Percentiles rank a stretch among this genome's conserved stretches.
phyloP scores from a whole-genome alignment of 2,797 vertebrate species.

The Siniperca scherzeri region DNA sequence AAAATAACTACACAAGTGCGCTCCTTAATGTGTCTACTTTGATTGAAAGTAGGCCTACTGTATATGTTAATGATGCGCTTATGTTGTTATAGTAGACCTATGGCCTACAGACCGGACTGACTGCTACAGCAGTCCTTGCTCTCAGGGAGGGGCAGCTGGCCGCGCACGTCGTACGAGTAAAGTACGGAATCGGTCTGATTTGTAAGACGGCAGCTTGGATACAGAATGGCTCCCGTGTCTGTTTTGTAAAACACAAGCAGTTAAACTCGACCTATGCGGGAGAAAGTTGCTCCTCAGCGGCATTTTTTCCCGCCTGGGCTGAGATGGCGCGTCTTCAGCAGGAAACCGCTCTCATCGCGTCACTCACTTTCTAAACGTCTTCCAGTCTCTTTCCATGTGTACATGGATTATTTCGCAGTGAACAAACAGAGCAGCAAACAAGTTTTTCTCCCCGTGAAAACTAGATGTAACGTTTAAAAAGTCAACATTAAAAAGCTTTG shows the following conservation, averaged over 20 bases:
- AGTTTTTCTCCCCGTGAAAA: no score
- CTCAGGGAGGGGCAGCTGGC: slow-evolving; percentile 66
- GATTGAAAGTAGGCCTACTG: no score
- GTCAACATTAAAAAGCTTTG: no score
- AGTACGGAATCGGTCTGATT: no score
- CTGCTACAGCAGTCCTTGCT: neutral
- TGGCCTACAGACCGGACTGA: no score
- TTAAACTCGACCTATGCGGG: neutral
- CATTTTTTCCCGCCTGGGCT: neutral
- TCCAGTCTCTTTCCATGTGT: neutral
- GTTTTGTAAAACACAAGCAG: neutral
- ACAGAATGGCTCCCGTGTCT: neutral
- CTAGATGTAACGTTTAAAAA: no score
- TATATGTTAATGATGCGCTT: no score
- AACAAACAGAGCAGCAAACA: no score
- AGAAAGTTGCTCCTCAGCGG: neutral
- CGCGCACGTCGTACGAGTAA: neutral
- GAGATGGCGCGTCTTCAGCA: slow-evolving; percentile 14
- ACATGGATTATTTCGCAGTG: no score
- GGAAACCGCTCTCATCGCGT: neutral
- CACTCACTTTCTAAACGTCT: no score
- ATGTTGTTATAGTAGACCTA: neutral
- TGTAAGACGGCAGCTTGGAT: no score
- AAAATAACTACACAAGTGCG: neutral
- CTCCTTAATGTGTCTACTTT: neutral